phyloP scores from a whole-genome alignment of 2,113 vertebrate genomes.

The Petrocephalus zakoni region DNA sequence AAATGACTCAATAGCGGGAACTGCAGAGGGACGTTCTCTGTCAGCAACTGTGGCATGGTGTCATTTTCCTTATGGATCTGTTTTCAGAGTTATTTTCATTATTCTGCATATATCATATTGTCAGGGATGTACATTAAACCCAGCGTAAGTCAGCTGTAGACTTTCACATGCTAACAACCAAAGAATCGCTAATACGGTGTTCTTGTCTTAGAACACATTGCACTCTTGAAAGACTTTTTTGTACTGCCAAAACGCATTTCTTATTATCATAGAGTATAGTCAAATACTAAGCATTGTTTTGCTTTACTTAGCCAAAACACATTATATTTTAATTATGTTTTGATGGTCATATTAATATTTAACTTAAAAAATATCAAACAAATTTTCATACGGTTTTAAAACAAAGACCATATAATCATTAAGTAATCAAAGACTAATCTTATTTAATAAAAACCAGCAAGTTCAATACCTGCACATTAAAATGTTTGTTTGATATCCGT shows the following conservation, averaged over 20 bases:
- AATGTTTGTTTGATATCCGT: background rate
- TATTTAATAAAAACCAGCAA: background rate
- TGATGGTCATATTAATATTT: conserved; percentile 1
- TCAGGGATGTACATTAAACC: conserved; percentile 35
- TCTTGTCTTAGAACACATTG: background rate
- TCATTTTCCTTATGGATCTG: background rate
- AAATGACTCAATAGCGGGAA: background rate
- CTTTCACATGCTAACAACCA: conserved; percentile 46
- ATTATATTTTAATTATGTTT: background rate
- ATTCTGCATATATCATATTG: conserved; percentile 19
- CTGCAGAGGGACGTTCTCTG: background rate
- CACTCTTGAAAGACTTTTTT: background rate
- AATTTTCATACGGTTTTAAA: background rate
- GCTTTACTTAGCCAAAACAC: background rate
- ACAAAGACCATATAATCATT: background rate
- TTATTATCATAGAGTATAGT: background rate
- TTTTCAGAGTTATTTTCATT: background rate
- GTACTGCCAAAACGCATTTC: background rate
- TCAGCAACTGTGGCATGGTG: background rate
- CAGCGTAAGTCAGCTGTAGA: conserved; percentile 31
- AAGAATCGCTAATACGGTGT: conserved; percentile 23
- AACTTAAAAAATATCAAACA: background rate
- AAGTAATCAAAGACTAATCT: background rate
- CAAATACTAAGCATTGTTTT: background rate
- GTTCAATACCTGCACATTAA: background rate